These are phyloP conservation scores for Paramuricea clavata DNA, from an alignment of 92 coral and sea anemone genomes.

Conservation along the genomic window DNA sequence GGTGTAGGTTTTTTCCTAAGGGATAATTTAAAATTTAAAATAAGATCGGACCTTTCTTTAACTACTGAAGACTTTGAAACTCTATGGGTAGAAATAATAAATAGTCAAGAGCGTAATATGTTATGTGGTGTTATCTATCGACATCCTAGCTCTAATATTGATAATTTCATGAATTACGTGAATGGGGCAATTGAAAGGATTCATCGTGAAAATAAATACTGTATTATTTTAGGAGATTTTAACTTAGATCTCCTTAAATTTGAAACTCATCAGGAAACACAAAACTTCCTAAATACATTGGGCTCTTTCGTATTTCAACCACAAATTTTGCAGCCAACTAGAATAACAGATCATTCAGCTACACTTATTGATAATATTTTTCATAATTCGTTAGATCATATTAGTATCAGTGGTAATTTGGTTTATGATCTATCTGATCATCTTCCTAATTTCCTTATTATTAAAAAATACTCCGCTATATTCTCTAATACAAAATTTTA, in stretches of 20 bases:
- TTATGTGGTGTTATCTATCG: constrained; percentile 59
- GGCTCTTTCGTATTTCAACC: constrained; percentile 70
- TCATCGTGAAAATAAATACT: constrained; percentile 54
- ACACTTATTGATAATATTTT: no score
- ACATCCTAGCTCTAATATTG: constrained; percentile 52
- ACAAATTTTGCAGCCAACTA: no score
- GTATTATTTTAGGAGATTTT: constrained; percentile 32
- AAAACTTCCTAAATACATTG: constrained; percentile 65
- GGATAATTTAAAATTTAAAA: no score
- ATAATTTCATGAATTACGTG: constrained; percentile 19
- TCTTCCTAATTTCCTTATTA: no score
- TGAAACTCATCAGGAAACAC: constrained; percentile 54
- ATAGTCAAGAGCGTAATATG: constrained; percentile 55
- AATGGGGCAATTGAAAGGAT: constrained; percentile 41
- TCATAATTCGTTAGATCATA: no score
- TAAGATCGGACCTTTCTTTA: no score
- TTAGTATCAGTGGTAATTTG: neutral
- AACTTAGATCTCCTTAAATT: constrained; percentile 46
- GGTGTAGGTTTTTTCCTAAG: no score
- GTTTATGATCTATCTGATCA: neutral
- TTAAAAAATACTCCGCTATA: neutral
- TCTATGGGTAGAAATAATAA: constrained; percentile 52
- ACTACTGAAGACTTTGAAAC: constrained; percentile 55
- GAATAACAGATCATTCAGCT: no score
- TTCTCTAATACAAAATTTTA: neutral